Percentiles rank a stretch among this genome's conserved stretches.
Conservation (phyloP, 1,140 invertebrate genomes). For the Microvelia longipes region DNA sequence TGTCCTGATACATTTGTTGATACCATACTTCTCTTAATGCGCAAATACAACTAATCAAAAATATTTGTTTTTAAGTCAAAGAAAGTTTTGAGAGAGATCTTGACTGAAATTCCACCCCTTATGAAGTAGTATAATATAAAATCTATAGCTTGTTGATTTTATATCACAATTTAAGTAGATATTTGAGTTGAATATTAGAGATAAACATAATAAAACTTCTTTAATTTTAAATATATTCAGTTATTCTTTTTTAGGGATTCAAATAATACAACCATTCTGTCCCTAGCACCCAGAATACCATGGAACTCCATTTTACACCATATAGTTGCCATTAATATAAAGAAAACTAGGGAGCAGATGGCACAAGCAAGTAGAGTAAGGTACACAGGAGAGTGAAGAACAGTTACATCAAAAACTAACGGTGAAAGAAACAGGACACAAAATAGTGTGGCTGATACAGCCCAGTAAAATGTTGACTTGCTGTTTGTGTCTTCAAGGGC, state of each 20-base stretch:
- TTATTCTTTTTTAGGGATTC: slow-evolving; percentile 9
- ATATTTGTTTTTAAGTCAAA: too few relatives aligned
- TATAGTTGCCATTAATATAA: neutral
- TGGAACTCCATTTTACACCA: neutral
- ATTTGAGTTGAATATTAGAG: too few relatives aligned
- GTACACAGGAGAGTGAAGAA: neutral
- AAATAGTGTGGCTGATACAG: neutral
- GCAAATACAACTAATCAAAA: too few relatives aligned
- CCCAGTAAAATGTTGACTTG: neutral
- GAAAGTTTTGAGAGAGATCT: too few relatives aligned
- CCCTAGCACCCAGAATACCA: neutral
- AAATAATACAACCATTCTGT: neutral
- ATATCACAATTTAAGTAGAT: too few relatives aligned
- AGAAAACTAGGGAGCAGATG: neutral
- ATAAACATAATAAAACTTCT: too few relatives aligned
- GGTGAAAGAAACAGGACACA: neutral
- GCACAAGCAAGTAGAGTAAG: neutral
- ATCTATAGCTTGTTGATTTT: too few relatives aligned
- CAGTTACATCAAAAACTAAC: neutral
- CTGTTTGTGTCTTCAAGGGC: neutral
- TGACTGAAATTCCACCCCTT: too few relatives aligned
- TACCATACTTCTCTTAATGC: too few relatives aligned
- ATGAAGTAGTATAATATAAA: too few relatives aligned
- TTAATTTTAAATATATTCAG: too few relatives aligned
- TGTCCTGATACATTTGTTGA: too few relatives aligned